Conservation (phyloP, 1,140 invertebrate genomes). For the Cydia fagiglandana region DNA sequence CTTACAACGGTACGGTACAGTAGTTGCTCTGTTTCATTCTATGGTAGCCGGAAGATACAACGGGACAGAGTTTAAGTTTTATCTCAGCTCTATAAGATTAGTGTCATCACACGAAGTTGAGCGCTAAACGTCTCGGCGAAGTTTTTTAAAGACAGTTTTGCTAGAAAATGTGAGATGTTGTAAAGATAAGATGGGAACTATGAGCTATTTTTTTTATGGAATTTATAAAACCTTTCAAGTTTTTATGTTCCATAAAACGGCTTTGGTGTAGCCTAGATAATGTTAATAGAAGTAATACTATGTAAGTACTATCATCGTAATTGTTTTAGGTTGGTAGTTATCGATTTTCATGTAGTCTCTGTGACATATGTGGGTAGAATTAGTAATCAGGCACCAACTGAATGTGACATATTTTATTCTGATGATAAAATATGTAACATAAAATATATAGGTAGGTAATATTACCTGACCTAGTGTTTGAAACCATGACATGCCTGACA, state of each 20-base stretch:
- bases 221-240: background rate
- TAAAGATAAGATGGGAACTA: background rate
- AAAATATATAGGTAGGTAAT: too few species aligned
- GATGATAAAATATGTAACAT: too few species aligned
- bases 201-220: background rate
- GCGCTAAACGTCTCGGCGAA: background rate
- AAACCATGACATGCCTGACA: background rate
- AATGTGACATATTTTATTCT: too few species aligned
- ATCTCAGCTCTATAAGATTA: background rate
- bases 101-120: slow-evolving; percentile 1
- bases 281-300: too few species aligned
- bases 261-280: background rate
- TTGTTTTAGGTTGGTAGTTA: too few species aligned
- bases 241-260: background rate
- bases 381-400: too few species aligned
- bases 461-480: too few species aligned
- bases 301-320: too few species aligned
- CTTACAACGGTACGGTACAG: too few species aligned
- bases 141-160: background rate
- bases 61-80: background rate
- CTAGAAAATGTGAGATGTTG: background rate
- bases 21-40: background rate
- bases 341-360: too few species aligned
- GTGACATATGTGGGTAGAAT: too few species aligned
- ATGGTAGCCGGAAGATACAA: background rate